Conservation (phyloP, 2,113 vertebrate genomes). For the Nanorana parkeri region DNA sequence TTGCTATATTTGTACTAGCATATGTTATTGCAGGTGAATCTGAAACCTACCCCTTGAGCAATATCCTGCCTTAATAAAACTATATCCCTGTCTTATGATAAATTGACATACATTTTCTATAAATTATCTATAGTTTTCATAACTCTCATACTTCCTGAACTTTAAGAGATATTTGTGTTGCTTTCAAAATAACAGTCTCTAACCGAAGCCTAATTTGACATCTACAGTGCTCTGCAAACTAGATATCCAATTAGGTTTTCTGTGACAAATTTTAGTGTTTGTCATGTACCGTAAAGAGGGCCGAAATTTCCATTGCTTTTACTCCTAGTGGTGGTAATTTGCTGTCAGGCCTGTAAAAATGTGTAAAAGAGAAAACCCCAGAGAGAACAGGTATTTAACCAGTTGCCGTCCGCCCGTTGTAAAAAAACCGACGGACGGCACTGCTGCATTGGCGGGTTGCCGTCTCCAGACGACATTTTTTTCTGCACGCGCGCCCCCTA, state of each 20-base stretch:
- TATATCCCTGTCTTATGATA: slow-evolving; percentile 5
- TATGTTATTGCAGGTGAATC: slow-evolving; percentile 2
- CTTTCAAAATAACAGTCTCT: slow-evolving; percentile 12
- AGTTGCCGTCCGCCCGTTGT: too few species aligned
- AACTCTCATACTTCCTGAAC: neutral
- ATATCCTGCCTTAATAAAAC: neutral
- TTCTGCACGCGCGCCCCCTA: too few species aligned
- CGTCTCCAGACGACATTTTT: too few species aligned
- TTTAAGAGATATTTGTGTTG: slow-evolving; percentile 29
- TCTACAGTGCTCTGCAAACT: slow-evolving; percentile 1
- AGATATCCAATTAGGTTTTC: neutral
- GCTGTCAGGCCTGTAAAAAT: slow-evolving; percentile 32
- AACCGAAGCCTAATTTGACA: slow-evolving; percentile 23
- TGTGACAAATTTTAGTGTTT: slow-evolving; percentile 33
- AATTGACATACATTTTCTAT: slow-evolving; percentile 31
- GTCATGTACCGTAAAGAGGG: slow-evolving; percentile 28
- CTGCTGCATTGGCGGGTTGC: too few species aligned
- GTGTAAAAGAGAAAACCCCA: neutral
- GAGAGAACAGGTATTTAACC: slow-evolving; percentile 24
- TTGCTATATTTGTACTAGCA: slow-evolving; percentile 3
- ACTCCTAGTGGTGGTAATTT: slow-evolving; percentile 30
- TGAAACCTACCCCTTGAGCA: slow-evolving; percentile 1
- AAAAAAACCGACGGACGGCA: too few species aligned
- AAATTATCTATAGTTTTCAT: slow-evolving; percentile 23
- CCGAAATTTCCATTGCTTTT: slow-evolving; percentile 25